Evolutionary conservation across 1,140 invertebrate genomes (phyloP), one percentile per base, ranked within the genome.

Genomic region (Zaprionus ornatus): DNA sequence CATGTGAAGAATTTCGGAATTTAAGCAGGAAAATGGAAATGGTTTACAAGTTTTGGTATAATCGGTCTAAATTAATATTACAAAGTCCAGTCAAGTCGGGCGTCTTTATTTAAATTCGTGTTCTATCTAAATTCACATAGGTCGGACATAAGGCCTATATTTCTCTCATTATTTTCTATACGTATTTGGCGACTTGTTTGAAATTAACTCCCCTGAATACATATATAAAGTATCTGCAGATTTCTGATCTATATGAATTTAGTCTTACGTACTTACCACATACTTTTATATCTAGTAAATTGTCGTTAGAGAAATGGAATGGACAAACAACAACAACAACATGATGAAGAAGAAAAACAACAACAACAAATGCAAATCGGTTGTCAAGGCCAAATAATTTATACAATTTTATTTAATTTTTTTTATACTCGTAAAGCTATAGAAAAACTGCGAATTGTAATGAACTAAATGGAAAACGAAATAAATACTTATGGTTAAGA

Each of bases 321-420:
- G 37, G 54, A 63, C 13, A 66, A 21, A 27, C 4, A 29, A 63
- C 3, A 15, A 55, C 4, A 55, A 27, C 4, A 15, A 27, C 4
- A 59, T 10, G 17, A 52, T n/a, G 19, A 40, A 40, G 7, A 23
- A 21, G 7, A 65, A 21, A 13, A 27, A 57, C 25, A 55, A 48
- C 32, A 62, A 59, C 70, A 73, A 73, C 57, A 77, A 77, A 73
- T 77, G 72, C 61, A 74, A 74, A 69, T 74, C 71, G 75, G 75
- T 74, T 77, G 75, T 74, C 63, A 69, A 77, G 75, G 75, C 75
- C 71, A 77, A 74, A 77, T 74, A 77, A 68, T 74, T 75, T 69
- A 63, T 74, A 77, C 70, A 73, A 73, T 77, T 68, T 59, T 74
- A 68, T 69, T 42, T 64, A 74, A 74, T 60, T 63, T 76, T 77